Evolutionary conservation across 2,113 vertebrate genomes (phyloP).

Genomic region (Origma solitaria): DNA sequence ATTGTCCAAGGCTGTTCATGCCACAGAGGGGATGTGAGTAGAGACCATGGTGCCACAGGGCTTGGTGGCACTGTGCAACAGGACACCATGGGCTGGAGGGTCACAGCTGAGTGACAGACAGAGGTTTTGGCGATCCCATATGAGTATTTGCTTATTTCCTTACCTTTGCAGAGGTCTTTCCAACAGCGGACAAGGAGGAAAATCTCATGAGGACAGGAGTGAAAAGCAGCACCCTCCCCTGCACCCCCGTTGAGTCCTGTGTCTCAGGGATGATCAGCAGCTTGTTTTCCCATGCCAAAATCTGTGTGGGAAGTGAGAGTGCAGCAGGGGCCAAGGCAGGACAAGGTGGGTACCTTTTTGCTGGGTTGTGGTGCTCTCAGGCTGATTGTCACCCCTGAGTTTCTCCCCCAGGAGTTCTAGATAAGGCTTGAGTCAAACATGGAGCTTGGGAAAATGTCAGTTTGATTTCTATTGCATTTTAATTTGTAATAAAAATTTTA

Average conservation of each 20-base stretch:
- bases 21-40: accelerated
- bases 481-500: slow-evolving; percentile 47
- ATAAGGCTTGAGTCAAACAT: neutral
- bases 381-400: neutral
- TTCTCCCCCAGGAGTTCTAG: neutral
- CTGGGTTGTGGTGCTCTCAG: neutral
- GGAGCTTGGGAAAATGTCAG: neutral
- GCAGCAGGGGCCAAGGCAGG: neutral
- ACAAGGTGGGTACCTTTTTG: neutral
- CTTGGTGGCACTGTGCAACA: neutral
- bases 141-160: neutral
- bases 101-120: neutral
- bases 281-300: neutral
- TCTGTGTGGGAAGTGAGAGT: neutral
- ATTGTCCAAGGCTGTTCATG: neutral
- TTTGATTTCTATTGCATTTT: slow-evolving; percentile 42
- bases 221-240: neutral
- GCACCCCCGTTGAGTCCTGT: accelerated
- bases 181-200: neutral
- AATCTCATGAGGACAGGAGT: neutral
- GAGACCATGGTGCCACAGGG: neutral
- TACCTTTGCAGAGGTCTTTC: neutral
- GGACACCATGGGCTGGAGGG: too few relatives aligned
- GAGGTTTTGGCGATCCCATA: neutral
- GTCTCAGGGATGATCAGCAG: neutral